phyloP scores from a whole-genome alignment of 2,113 vertebrate genomes.

The Oophaga pumilio region DNA sequence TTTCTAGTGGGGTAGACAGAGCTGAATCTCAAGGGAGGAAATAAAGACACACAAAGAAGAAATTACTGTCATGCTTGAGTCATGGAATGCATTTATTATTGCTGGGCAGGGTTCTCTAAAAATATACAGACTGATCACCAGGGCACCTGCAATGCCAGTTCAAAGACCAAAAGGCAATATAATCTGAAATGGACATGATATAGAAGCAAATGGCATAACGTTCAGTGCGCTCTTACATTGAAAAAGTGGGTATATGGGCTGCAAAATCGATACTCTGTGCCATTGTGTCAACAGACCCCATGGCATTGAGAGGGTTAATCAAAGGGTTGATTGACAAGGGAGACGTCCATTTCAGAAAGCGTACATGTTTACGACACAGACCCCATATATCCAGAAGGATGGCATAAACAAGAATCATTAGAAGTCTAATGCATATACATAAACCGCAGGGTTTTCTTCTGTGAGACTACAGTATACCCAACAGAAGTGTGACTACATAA shows the following conservation, averaged over 20 bases:
- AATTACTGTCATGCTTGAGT: neutral
- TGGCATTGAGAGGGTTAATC: neutral
- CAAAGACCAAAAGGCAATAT: neutral
- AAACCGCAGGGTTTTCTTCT: neutral
- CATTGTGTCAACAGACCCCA: neutral
- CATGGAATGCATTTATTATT: neutral
- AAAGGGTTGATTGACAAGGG: neutral
- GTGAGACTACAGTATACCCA: neutral
- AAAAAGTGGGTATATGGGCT: neutral
- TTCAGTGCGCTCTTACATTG: neutral
- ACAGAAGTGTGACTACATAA: neutral
- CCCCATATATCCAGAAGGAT: too few relatives aligned
- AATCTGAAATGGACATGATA: neutral
- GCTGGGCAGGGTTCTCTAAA: neutral
- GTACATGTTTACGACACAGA: neutral
- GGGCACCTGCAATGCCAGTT: neutral
- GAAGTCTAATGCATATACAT: neutral
- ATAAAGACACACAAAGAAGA: neutral
- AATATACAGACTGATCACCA: neutral
- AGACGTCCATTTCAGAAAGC: neutral
- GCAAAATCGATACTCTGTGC: neutral
- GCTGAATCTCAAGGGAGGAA: constrained; percentile 7
- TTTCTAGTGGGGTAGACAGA: neutral
- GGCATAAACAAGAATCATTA: too few relatives aligned
- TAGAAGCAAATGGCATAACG: neutral